Evolutionary conservation across 2,797 vertebrate species (phyloP).

Genomic region (Fundulus diaphanus): DNA sequence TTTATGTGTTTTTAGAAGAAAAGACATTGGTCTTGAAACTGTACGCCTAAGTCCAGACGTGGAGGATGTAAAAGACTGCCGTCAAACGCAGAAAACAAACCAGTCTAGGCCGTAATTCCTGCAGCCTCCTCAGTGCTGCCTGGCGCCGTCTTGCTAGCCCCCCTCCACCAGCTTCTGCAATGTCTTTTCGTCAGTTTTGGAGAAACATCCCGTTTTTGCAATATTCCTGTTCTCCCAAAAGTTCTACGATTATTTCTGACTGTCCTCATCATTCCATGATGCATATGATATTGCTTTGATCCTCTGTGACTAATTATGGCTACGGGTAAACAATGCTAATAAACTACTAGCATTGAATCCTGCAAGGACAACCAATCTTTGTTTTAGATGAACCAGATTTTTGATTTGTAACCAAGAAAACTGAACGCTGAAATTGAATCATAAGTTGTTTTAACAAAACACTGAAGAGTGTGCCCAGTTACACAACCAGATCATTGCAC

Average conservation of each 20-base stretch:
- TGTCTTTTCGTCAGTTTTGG: background rate
- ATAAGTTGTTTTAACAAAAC: no score
- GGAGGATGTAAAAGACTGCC: background rate
- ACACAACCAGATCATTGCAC: no score
- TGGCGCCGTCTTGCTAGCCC: background rate
- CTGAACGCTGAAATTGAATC: no score
- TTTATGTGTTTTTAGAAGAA: no score
- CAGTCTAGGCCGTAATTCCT: background rate
- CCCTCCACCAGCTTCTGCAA: background rate
- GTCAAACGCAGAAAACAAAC: background rate
- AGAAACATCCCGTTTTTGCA: background rate
- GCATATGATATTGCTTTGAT: background rate
- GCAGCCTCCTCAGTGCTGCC: background rate
- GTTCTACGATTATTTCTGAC: background rate
- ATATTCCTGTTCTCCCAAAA: background rate
- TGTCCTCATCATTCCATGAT: background rate
- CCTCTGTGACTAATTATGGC: background rate
- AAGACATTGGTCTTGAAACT: background rate
- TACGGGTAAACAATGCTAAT: no score
- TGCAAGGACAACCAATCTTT: no score
- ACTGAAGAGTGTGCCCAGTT: no score
- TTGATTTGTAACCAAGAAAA: no score
- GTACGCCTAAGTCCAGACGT: background rate
- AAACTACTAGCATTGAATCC: no score
- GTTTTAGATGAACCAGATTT: no score